These are phyloP conservation scores for Molanna angustata DNA, from an alignment of 2,888 invertebrate species.

Conservation along the genomic window DNA sequence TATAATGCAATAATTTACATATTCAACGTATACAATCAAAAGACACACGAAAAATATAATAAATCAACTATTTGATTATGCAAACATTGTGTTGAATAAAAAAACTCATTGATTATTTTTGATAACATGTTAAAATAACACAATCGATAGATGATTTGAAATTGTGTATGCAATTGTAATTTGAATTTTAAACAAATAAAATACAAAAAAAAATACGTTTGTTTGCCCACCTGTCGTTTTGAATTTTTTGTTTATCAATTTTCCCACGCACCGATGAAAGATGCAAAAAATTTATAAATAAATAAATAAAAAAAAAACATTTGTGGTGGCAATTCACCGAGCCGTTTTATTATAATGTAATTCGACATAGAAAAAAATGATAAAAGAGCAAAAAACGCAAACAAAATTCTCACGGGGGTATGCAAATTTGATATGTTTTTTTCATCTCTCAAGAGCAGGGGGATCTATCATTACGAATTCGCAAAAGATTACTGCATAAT, in stretches of 20 bases:
- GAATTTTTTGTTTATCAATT: not conserved
- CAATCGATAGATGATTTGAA: too few relatives aligned
- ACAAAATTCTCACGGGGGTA: constrained; percentile 3
- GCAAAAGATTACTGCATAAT: constrained; percentile 28
- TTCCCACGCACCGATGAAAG: too few relatives aligned
- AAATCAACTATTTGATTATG: too few relatives aligned
- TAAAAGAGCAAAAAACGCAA: not conserved
- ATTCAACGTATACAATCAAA: too few relatives aligned
- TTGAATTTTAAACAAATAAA: too few relatives aligned
- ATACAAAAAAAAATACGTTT: too few relatives aligned
- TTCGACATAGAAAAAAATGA: not conserved
- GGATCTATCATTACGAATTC: constrained; percentile 22
- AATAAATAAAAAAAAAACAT: not conserved
- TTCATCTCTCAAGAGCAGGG: not conserved
- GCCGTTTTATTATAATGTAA: constrained; percentile 18
- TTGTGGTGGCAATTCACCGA: not conserved
- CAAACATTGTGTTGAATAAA: too few relatives aligned
- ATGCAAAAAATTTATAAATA: not conserved
- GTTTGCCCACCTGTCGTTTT: constrained; percentile 1
- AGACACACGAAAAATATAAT: too few relatives aligned
- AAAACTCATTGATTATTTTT: too few relatives aligned
- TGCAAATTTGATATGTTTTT: constrained; percentile 3
- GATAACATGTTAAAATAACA: too few relatives aligned
- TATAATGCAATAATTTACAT: too few relatives aligned
- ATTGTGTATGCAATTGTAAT: too few relatives aligned